These are phyloP conservation scores for Coregonus suidteri DNA, from an alignment of 2,797 vertebrate genomes.

Conservation along the genomic window DNA sequence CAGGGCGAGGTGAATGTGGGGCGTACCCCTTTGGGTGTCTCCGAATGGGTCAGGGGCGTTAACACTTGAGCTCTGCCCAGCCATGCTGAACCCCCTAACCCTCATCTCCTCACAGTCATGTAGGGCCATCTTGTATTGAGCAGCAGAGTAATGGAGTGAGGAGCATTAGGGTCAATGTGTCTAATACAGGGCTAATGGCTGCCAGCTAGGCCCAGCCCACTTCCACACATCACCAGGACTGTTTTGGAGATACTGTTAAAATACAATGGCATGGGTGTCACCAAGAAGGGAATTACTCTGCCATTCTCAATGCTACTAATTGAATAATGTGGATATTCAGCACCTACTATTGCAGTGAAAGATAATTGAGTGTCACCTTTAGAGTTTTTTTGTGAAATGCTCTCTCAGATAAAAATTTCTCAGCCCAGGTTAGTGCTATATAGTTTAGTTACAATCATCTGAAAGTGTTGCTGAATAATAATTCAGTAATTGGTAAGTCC, in stretches of 20 bases:
- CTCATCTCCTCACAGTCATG: constrained; percentile 49
- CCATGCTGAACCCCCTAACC: constrained; percentile 74
- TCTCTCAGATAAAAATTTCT: neutral
- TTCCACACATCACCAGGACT: constrained; percentile 61
- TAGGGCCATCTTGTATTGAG: constrained; percentile 40
- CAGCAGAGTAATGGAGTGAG: constrained; percentile 72
- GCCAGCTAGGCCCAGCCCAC: constrained; percentile 67
- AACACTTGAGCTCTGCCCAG: constrained; percentile 78
- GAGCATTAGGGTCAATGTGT: constrained; percentile 75
- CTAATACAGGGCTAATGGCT: constrained; percentile 76
- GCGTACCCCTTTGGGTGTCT: constrained; percentile 57
- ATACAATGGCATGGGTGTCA: constrained; percentile 50
- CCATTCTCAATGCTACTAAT: constrained; percentile 21
- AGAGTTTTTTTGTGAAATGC: neutral
- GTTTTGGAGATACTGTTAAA: constrained; percentile 56
- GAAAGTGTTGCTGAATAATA: neutral
- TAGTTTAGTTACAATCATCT: too few species aligned
- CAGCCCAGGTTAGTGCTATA: neutral
- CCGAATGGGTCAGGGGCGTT: constrained; percentile 77
- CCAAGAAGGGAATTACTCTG: constrained; percentile 39
- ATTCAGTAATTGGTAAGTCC: neutral
- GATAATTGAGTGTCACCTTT: neutral
- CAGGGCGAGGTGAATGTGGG: constrained; percentile 59
- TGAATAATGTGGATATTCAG: constrained; percentile 31
- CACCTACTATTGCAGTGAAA: constrained; percentile 6